Conservation (phyloP, 1,140 invertebrate species). For the Hestina assimilis region DNA sequence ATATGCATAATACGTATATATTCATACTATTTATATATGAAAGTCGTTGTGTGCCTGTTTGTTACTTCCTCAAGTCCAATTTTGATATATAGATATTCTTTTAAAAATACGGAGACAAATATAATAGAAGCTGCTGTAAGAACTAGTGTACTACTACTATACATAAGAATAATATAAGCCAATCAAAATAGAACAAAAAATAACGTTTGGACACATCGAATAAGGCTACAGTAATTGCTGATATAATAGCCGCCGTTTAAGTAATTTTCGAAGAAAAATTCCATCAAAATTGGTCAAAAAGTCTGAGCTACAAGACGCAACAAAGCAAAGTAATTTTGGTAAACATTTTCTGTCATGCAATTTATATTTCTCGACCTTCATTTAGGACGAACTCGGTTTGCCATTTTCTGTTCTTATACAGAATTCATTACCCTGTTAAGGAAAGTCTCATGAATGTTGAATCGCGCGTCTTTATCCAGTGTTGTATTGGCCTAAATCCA, state of each 20-base stretch:
- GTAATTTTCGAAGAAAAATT: slow-evolving; percentile 15
- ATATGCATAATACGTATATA: not conserved
- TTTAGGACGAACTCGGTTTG: not conserved
- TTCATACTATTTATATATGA: too few species aligned
- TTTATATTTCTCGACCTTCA: not conserved
- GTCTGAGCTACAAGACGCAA: slow-evolving; percentile 5
- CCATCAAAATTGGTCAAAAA: slow-evolving; percentile 10
- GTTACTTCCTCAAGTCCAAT: too few species aligned
- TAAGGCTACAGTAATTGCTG: slow-evolving; percentile 2
- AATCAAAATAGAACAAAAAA: not conserved
- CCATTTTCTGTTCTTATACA: not conserved
- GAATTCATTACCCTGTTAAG: slow-evolving; percentile 2
- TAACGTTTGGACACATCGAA: not conserved
- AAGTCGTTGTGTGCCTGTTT: too few species aligned
- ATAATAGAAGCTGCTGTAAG: too few species aligned
- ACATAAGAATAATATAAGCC: not conserved
- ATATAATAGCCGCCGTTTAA: slow-evolving; percentile 17
- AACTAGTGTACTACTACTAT: too few species aligned
- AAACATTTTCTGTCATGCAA: not conserved
- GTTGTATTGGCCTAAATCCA: slow-evolving; percentile 37
- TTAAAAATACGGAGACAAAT: too few species aligned
- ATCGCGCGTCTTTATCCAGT: not conserved
- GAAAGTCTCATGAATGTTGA: not conserved
- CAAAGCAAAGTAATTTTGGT: not conserved
- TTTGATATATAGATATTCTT: too few species aligned